Percentiles rank a stretch among this genome's conserved stretches.
Evolutionary conservation across 2,113 vertebrate genomes (phyloP).

Genomic region (Falcunculus frontatus): DNA sequence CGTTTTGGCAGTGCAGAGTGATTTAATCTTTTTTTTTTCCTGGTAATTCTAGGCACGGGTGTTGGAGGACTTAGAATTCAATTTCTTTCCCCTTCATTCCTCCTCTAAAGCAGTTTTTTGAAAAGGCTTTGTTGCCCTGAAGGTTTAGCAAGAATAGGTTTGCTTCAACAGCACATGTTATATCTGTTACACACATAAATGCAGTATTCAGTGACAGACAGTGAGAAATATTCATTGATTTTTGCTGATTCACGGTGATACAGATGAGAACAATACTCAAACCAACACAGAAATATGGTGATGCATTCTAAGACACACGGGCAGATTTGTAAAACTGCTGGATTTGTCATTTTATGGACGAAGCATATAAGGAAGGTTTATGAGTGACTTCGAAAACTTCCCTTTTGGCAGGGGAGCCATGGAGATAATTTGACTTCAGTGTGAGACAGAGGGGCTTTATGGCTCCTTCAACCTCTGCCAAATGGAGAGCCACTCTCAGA

Average conservation of each 20-base stretch:
- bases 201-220: too few species aligned
- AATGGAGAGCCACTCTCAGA: background rate
- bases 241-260: background rate
- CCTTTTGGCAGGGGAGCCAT: background rate
- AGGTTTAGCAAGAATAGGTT: background rate
- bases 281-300: background rate
- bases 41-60: background rate
- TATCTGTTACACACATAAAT: background rate
- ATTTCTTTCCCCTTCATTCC: background rate
- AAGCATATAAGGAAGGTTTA: background rate
- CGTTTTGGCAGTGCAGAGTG: background rate
- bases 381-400: background rate
- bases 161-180: accelerated
- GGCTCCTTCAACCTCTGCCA: background rate
- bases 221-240: background rate
- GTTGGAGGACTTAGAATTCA: background rate
- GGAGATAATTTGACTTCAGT: background rate
- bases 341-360: background rate
- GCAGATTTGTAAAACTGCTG: background rate
- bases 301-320: background rate
- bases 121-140: background rate
- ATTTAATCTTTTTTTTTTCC: background rate
- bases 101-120: background rate
- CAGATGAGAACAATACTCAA: background rate
- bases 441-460: background rate